Evolutionary conservation across 2,888 invertebrate species (phyloP), one percentile per base, ranked within the genome.

Genomic region (Tethea ocularis): DNA sequence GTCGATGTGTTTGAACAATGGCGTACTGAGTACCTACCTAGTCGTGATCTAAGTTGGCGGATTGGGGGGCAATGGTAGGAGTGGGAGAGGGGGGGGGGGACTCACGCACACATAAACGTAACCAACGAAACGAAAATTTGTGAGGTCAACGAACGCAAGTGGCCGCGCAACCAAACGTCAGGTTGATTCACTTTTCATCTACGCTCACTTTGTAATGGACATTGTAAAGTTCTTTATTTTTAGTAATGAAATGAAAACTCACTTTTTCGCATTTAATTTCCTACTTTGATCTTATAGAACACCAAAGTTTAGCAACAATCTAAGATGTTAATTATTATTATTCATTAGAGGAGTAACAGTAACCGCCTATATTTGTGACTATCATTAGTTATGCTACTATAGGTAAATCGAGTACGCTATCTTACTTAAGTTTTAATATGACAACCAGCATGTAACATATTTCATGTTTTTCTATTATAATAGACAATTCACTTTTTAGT

Each of bases 171-270:
- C 83, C 77, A 86, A 88, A 86, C 86, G 83, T 86, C 89, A 90
- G 86, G 87, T 90, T 92, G 92, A 91, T 91, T 93, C 92, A 93
- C 92, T 93, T 93, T 93, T 93, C 91, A 91, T 91, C 88, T 83
- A 84, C 89, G 80, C 75, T 84, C 83, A 84, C 87, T 87, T 78
- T 78, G 86, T 81, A 80, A 82, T 85, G 80, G 79, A 76, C 79
- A 76, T 78, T 77, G 72, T 67, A 71, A 69, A 71, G 74, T 81
- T 80, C 66, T 83, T 82, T 84, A 78, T 77, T 81, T 85, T 84
- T 80, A 72, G 67, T 75, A 75, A 71, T 73, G 76, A 78, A 80
- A 78, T 80, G 77, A 81, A 86, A 88, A 87, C 82, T 81, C 75
- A 80, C 80, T 83, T 83, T 80, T 82, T 69, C 72, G 70, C 66